Evolutionary conservation across 2,888 invertebrate species (phyloP).

Genomic region (Drosophila infuscata): DNA sequence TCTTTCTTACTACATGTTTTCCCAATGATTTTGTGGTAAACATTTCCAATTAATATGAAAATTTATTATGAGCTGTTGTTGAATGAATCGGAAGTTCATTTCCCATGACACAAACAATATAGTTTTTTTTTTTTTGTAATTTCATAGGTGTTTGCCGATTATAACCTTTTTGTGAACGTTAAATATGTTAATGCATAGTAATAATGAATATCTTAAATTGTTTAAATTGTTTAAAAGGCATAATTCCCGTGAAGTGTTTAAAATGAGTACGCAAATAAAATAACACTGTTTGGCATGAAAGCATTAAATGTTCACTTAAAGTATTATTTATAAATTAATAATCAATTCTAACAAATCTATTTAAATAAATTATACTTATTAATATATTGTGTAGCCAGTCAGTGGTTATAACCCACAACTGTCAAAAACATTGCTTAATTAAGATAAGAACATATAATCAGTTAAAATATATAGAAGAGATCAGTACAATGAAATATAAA

Average conservation of each 20-base stretch:
- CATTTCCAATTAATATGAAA: constrained; percentile 63
- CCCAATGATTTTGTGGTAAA: constrained; percentile 25
- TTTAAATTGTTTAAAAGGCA: constrained; percentile 27
- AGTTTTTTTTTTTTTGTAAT: neutral
- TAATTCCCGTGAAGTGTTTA: constrained; percentile 21
- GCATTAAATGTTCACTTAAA: neutral
- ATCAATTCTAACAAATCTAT: neutral
- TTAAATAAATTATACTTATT: neutral
- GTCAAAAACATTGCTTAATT: neutral
- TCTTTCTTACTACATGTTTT: constrained; percentile 14
- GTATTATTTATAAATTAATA: neutral
- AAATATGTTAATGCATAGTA: constrained; percentile 30
- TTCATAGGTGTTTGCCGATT: constrained; percentile 31
- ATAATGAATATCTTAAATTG: constrained; percentile 14
- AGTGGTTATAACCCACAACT: neutral
- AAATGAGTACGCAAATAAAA: constrained; percentile 7
- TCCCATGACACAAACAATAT: constrained; percentile 40
- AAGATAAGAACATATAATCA: neutral
- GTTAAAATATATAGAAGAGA: neutral
- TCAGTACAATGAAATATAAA: neutral
- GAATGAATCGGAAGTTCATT: constrained; percentile 55
- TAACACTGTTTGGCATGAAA: neutral
- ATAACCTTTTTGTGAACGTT: constrained; percentile 17
- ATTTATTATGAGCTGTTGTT: constrained; percentile 46
- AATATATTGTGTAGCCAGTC: neutral